These are phyloP conservation scores for Ctenoplectra terminalis DNA, from an alignment of 1,140 invertebrate species.

Conservation along the genomic window DNA sequence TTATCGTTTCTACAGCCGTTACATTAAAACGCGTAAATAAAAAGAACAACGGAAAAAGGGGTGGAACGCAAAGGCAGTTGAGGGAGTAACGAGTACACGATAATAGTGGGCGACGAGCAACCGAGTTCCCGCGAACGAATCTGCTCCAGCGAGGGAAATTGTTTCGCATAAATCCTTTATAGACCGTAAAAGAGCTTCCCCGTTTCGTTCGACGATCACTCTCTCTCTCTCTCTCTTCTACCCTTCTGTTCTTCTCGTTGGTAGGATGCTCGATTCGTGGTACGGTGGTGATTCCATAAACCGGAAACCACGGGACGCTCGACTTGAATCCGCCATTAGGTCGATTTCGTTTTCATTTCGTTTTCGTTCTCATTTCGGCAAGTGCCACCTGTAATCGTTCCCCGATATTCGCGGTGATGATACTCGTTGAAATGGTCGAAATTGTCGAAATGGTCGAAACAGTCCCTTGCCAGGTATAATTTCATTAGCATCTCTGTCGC, in stretches of 20 bases:
- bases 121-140: no score
- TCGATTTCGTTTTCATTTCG: constrained; percentile 54
- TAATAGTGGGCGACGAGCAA: constrained; percentile 40
- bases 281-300: background rate
- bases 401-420: background rate
- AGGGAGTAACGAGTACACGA: background rate
- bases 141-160: constrained; percentile 67
- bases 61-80: background rate
- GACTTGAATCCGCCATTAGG: constrained; percentile 40
- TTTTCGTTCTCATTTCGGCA: constrained; percentile 50
- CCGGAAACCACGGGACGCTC: background rate
- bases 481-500: background rate
- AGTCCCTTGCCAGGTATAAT: background rate
- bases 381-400: background rate
- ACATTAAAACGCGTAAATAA: background rate
- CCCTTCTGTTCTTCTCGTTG: background rate
- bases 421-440: background rate
- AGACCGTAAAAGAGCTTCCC: constrained; percentile 70
- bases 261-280: background rate
- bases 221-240: background rate
- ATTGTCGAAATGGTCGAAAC: background rate
- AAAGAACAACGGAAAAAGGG: background rate
- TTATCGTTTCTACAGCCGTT: background rate
- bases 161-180: constrained; percentile 78
- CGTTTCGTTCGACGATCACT: background rate